A percentile compares a stretch with the other conserved stretches of the same genome.
Evolutionary conservation across 2,888 invertebrate genomes (phyloP).

Genomic region (Digitonthophagus gazella): DNA sequence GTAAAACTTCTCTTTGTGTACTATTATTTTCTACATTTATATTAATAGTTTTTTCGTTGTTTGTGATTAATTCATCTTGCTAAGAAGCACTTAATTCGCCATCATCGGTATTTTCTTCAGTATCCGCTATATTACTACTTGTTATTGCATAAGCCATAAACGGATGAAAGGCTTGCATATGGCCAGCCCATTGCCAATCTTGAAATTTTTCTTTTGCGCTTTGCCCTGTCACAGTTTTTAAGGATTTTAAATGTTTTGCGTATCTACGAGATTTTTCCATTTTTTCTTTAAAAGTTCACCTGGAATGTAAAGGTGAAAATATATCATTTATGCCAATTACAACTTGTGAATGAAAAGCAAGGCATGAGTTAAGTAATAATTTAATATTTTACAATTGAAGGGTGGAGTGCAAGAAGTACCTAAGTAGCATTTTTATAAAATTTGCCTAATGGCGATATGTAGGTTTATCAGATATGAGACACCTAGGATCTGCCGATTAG

Average conservation of each 20-base stretch:
- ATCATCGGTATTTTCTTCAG: not conserved
- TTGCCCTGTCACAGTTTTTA: not conserved
- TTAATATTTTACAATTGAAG: too few relatives aligned
- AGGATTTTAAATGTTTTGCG: not conserved
- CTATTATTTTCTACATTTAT: not conserved
- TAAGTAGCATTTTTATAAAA: too few relatives aligned
- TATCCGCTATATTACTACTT: not conserved
- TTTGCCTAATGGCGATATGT: too few relatives aligned
- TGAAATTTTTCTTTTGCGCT: not conserved
- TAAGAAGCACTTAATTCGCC: not conserved
- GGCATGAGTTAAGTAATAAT: not conserved
- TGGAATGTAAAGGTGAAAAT: too few relatives aligned
- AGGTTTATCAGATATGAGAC: too few relatives aligned
- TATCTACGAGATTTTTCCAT: not conserved
- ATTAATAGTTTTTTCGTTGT: not conserved
- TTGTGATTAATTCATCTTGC: not conserved
- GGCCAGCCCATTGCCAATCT: slow-evolving; percentile 7
- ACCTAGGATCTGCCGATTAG: slow-evolving; percentile 22
- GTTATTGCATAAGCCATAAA: slow-evolving; percentile 14
- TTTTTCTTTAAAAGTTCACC: slow-evolving; percentile 1
- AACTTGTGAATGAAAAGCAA: too few relatives aligned
- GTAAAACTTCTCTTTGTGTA: too few relatives aligned
- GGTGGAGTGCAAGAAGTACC: too few relatives aligned
- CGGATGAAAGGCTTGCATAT: slow-evolving; percentile 10
- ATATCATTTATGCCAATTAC: too few relatives aligned